phyloP scores from a whole-genome alignment of 2,113 vertebrate genomes.

The Acinonyx jubatus region DNA sequence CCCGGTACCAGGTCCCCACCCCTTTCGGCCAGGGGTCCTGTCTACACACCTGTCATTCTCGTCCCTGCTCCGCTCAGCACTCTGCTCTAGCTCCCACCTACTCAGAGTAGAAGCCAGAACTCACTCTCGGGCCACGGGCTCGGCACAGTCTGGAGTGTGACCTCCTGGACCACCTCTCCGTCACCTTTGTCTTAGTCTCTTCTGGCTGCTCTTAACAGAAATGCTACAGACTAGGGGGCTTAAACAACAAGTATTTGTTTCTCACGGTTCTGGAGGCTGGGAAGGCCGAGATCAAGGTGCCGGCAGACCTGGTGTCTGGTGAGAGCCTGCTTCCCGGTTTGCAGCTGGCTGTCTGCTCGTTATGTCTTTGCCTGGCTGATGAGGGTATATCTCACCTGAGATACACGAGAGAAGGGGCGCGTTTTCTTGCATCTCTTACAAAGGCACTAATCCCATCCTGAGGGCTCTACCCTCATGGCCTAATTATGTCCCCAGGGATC shows the following conservation, averaged over 20 bases:
- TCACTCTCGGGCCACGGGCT: neutral
- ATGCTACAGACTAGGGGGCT: neutral
- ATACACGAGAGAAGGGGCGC: neutral
- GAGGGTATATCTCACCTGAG: neutral
- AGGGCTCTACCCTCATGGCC: neutral
- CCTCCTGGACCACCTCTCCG: neutral
- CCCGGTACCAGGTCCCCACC: neutral
- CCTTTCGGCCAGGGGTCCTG: neutral
- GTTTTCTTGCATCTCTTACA: neutral
- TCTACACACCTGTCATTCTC: fast-evolving
- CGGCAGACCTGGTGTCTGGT: neutral
- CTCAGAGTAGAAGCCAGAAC: neutral
- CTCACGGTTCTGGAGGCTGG: neutral
- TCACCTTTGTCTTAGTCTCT: neutral
- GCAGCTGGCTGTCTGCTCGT: neutral
- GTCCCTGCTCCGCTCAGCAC: neutral
- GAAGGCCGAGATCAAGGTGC: neutral
- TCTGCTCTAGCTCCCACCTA: neutral
- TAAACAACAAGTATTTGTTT: too few species aligned
- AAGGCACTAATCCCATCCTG: neutral
- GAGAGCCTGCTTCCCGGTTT: neutral
- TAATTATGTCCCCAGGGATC: neutral
- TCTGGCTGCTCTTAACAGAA: neutral
- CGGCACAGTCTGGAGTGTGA: neutral
- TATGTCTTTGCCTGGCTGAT: neutral